Conservation (phyloP, 2,888 invertebrate genomes). For the Sphaeridia pumilis region DNA sequence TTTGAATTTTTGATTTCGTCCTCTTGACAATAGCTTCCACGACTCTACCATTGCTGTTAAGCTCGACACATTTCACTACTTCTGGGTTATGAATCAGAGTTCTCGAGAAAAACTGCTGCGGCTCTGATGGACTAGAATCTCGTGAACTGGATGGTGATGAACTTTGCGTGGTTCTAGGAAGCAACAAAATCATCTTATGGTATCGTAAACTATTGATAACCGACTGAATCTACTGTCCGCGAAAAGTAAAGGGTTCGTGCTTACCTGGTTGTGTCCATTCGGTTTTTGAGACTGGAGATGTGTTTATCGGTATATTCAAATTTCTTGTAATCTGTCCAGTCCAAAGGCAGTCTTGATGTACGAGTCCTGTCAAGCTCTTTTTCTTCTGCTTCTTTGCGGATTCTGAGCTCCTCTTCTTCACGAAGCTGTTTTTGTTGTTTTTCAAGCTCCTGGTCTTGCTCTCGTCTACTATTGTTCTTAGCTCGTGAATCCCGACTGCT, state of each 20-base stretch:
- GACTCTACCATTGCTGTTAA: too few relatives aligned
- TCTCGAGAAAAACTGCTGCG: neutral
- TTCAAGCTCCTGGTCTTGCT: conserved; percentile 18
- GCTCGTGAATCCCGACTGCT: neutral
- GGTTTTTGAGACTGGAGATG: conserved; percentile 23
- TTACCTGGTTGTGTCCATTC: conserved; percentile 13
- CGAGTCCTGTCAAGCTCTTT: conserved; percentile 30
- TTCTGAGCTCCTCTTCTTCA: conserved; percentile 19
- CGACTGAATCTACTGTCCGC: too few relatives aligned
- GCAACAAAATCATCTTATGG: too few relatives aligned
- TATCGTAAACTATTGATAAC: too few relatives aligned
- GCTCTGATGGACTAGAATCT: too few relatives aligned
- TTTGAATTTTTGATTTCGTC: conserved; percentile 19
- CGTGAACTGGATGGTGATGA: too few relatives aligned
- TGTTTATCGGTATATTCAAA: conserved; percentile 25
- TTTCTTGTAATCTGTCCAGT: conserved; percentile 33
- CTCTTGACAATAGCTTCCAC: too few relatives aligned
- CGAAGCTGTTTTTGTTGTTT: conserved; percentile 21
- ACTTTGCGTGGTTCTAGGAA: too few relatives aligned
- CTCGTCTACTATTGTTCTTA: conserved; percentile 10
- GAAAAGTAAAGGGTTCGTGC: too few relatives aligned
- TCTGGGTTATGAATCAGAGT: neutral
- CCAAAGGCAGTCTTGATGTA: conserved; percentile 26
- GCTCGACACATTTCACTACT: too few relatives aligned
- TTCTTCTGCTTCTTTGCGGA: conserved; percentile 20